Base-by-base conservation (phyloP, 2,797 vertebrate species). In the Phataginus tricuspis region DNA sequence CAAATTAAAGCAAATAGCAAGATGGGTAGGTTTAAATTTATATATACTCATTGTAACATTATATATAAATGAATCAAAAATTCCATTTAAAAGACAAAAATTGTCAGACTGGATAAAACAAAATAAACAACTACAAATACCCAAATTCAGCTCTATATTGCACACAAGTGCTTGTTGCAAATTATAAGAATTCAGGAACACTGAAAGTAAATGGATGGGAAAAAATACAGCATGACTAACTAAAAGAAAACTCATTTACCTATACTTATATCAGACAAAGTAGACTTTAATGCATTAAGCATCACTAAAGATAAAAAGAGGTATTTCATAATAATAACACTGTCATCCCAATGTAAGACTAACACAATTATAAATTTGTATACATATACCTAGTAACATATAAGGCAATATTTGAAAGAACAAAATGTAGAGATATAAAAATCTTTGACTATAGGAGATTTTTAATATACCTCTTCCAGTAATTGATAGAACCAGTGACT, bases 51-150 rank as follows among this genome's bases (percentile, higher is more conserved):
- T 18, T 34, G 77, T 75, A n/a, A 45, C 78, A 42, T 61, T 59
- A 37, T 64, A n/a, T 7, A n/a, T 64, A 84, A 93, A 69, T 82
- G 45, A 82, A 69, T 91, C 10, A 90, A 55, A 91, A 95, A 55
- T 11, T 80, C 34, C 39, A 85, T 31, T 55, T 64, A 64, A 77
- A 86, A 95, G 51, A 53, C 4, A 92, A 69, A 95, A 78, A 74
- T 39, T 53, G 10, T 92, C 37, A 82, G 11, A 12, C 16, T 87
- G 6, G 11, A 74, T 91, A 91, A 91, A 87, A 79, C 12, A 80
- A 45, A 63, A 75, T 45, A 88, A 66, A 89, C 16, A 71, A 45
- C 42, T 45, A 37, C 25, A 4, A 18, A 42, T 64, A 83, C 16
- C 6, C 15, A 68, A 71, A 25, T 27, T 42, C 16, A 82, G 19